Base-by-base conservation (phyloP, 2,113 vertebrate genomes). In the Sinocyclocheilus anophthalmus region DNA sequence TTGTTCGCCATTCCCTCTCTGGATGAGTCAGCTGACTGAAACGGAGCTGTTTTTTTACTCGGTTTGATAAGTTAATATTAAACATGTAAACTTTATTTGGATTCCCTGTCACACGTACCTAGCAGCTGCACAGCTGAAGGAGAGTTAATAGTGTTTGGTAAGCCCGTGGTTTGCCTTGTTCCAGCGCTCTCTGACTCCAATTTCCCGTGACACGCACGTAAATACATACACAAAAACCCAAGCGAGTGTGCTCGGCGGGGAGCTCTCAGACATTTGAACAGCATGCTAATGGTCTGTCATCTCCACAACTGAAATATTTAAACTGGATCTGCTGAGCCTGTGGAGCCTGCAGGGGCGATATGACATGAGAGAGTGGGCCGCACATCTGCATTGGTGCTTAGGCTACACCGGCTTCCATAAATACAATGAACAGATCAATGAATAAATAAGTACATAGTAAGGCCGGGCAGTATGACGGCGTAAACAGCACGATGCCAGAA, bases 281-380 rank as follows among this genome's bases (percentile, higher is more conserved):
- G 81, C 69, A 84, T 84, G 81, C 69, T 59, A 84, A 84, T 84
- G 81, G 33, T 73, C 50, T 59, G 81, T 57, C 81, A 73, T 84
- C 20, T 80, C 55, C 69, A 59, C 48, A 84, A 59, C 5, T 16
- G 24, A 83, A 72, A 83, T 84, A 73, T 84, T 84, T 73, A 57
- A 57, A 84, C 81, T 73, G 50, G 30, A 73, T 72, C 63, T 55
- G 45, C 65, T 70, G 39, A 83, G 81, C 16, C 10, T 53, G 10
- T 14, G 45, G 2, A 83, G 81, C 67, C 67, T 57, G 30, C 67
- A 72, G 67, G 30, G 81, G 3, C 1, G 81, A 84, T 59, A 42
- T 24, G 67, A 37, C 69, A 84, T 39, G 50, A 73, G 26, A 39
- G 18, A 57, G 20, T n/a, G 11, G 50, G 50, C 30, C 13, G 12